phyloP scores from a whole-genome alignment of 2,113 vertebrate genomes.

The Chloropsis cyanopogon region DNA sequence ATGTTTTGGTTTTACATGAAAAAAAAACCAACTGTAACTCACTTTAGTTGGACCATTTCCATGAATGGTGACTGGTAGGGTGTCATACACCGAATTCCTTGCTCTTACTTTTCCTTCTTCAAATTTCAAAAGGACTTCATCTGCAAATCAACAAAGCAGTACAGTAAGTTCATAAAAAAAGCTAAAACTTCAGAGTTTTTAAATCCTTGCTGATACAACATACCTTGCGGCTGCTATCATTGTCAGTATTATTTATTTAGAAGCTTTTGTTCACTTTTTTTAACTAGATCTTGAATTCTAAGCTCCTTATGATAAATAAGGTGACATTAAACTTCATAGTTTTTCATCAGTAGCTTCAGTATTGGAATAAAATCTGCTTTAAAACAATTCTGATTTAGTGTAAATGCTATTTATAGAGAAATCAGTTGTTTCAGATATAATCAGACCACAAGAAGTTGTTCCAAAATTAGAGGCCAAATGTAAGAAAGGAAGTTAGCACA shows the following conservation, averaged over 20 bases:
- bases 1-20: neutral
- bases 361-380: neutral
- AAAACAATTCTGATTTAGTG: neutral
- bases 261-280: neutral
- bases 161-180: neutral
- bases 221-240: neutral
- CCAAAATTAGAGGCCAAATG: neutral
- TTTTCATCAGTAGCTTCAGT: neutral
- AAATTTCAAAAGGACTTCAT: slow-evolving; percentile 94
- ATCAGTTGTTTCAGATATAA: neutral
- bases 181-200: neutral
- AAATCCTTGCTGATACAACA: neutral
- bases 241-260: neutral
- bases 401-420: neutral
- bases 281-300: neutral
- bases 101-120: slow-evolving; percentile 87
- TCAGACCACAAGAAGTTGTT: neutral
- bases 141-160: slow-evolving; percentile 67
- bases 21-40: slow-evolving; percentile 41
- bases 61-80: slow-evolving; percentile 86
- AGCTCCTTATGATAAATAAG: neutral
- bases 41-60: slow-evolving; percentile 97
- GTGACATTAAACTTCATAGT: neutral
- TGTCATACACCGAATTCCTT: slow-evolving; percentile 89
- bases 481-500: neutral